Conservation (phyloP, 2,797 vertebrate genomes). For the Sebastes iracundus region DNA sequence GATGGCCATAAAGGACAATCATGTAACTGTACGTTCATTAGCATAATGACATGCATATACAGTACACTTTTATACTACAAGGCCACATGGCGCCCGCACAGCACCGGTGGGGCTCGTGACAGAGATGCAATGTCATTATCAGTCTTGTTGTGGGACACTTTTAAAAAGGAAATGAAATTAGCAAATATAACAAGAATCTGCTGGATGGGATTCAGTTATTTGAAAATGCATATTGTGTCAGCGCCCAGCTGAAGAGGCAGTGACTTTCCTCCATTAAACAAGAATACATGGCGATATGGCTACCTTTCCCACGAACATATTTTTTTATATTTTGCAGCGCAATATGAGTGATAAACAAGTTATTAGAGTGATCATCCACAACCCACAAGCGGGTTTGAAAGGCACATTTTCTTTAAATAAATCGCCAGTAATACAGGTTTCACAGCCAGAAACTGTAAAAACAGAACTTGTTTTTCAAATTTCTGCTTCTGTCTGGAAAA, state of each 20-base stretch:
- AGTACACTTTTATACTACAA: conserved; percentile 41
- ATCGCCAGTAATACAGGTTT: background rate
- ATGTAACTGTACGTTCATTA: conserved; percentile 77
- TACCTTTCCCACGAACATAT: background rate
- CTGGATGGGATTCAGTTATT: background rate
- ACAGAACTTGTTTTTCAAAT: background rate
- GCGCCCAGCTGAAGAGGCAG: background rate
- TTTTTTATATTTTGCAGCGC: background rate
- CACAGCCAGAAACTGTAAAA: background rate
- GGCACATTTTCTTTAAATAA: background rate
- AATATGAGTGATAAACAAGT: background rate
- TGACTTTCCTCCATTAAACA: background rate
- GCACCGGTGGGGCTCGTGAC: conserved; percentile 24
- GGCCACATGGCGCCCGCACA: conserved; percentile 41
- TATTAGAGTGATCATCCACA: background rate
- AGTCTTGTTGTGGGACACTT: conserved; percentile 30
- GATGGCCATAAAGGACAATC: conserved; percentile 83
- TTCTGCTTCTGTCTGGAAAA: background rate
- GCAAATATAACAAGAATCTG: background rate
- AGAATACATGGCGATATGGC: background rate
- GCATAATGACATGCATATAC: conserved; percentile 74
- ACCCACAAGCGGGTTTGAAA: background rate
- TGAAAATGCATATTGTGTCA: background rate
- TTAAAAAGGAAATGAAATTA: conserved; percentile 13
- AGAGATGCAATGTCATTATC: conserved; percentile 34